Conservation (phyloP, 92 coral and sea anemone genomes). For the Zoanthus sociatus region DNA sequence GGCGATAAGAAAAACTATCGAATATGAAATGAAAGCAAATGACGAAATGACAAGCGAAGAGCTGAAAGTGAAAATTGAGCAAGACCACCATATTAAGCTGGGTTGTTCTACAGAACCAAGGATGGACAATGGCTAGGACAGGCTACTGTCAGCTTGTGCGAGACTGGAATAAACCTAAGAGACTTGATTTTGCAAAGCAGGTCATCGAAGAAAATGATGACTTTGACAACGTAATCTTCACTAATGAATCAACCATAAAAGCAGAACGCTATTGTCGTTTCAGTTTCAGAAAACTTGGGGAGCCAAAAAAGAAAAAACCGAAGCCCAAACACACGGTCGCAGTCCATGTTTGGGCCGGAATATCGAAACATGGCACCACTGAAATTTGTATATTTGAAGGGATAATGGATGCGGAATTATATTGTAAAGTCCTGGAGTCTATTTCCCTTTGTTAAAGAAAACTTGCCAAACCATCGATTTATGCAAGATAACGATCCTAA, state of each 20-base stretch:
- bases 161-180: neutral
- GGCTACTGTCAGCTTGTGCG: neutral
- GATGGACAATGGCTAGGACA: neutral
- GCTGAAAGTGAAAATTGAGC: neutral
- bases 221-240: conserved; percentile 11
- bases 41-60: neutral
- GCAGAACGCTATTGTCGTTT: conserved; percentile 48
- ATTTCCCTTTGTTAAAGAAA: no score
- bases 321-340: no score
- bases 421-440: no score
- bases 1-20: no score
- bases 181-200: conserved; percentile 51
- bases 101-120: neutral
- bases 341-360: no score
- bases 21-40: neutral
- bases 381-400: no score
- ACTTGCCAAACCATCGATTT: no score
- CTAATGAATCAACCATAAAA: neutral
- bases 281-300: no score
- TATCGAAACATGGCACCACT: conserved; percentile 15
- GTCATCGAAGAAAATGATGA: neutral
- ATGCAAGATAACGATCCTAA: no score
- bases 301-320: no score
- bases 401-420: no score
- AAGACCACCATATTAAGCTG: neutral